These are phyloP conservation scores for Linnaemya vulpina DNA, from an alignment of 2,888 invertebrate species.

Conservation along the genomic window DNA sequence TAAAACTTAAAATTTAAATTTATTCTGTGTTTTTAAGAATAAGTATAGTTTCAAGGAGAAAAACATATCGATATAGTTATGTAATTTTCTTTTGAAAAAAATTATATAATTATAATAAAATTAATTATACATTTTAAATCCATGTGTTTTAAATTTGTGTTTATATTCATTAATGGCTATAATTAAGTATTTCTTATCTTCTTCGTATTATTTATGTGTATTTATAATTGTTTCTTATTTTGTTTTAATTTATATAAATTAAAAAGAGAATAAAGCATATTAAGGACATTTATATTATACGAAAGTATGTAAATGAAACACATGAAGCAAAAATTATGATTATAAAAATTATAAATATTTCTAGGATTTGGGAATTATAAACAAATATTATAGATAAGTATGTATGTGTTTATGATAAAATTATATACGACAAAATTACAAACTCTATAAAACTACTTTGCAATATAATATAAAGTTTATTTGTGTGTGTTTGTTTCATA, in stretches of 20 bases:
- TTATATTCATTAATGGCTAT: conserved; percentile 67
- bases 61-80: conserved; percentile 28
- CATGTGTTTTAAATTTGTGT: conserved; percentile 52
- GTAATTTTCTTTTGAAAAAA: conserved; percentile 63
- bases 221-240: conserved; percentile 53
- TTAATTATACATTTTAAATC: conserved; percentile 56
- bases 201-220: conserved; percentile 45
- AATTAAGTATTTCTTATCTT: conserved; percentile 71
- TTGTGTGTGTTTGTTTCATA: conserved; percentile 25
- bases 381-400: conserved; percentile 52
- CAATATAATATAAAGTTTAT: conserved; percentile 65
- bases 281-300: conserved; percentile 36
- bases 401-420: conserved; percentile 58
- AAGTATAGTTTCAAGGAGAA: conserved; percentile 52
- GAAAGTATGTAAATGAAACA: not conserved
- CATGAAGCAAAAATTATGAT: conserved; percentile 41
- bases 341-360: conserved; percentile 37
- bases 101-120: conserved; percentile 42
- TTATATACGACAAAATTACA: conserved; percentile 69
- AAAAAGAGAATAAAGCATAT: conserved; percentile 53
- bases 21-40: conserved; percentile 67
- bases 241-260: conserved; percentile 46
- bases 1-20: conserved; percentile 66
- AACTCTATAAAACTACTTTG: conserved; percentile 70
- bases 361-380: conserved; percentile 45